These are phyloP conservation scores for Leptogaster cylindrica DNA, from an alignment of 2,888 invertebrate genomes.

Conservation along the genomic window DNA sequence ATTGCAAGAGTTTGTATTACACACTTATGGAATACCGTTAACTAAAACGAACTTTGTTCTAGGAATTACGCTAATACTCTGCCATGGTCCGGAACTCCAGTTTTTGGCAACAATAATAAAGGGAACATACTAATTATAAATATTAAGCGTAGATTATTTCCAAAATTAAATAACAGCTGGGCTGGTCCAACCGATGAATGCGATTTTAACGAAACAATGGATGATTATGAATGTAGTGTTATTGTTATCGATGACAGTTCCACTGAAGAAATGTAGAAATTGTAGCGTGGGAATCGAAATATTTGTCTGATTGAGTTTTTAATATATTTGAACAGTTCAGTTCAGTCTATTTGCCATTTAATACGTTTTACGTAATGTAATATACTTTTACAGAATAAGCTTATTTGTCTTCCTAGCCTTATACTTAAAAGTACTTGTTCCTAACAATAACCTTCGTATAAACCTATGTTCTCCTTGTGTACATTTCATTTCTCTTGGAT, in stretches of 20 bases:
- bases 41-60: not conserved
- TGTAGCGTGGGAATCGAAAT: no score
- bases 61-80: constrained; percentile 29
- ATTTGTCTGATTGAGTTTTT: no score
- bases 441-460: no score
- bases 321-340: no score
- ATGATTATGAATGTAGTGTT: constrained; percentile 13
- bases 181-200: not conserved
- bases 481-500: no score
- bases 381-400: no score
- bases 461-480: no score
- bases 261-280: not conserved
- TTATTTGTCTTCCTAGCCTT: no score
- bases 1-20: not conserved
- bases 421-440: no score
- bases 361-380: no score
- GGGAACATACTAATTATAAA: constrained; percentile 52
- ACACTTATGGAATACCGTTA: not conserved
- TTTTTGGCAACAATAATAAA: constrained; percentile 54
- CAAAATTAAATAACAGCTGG: not conserved
- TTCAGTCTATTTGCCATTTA: no score
- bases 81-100: constrained; percentile 53
- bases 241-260: constrained; percentile 39
- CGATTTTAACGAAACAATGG: not conserved
- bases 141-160: constrained; percentile 4